phyloP scores from a whole-genome alignment of 2,113 vertebrate species.

The Pipa parva region DNA sequence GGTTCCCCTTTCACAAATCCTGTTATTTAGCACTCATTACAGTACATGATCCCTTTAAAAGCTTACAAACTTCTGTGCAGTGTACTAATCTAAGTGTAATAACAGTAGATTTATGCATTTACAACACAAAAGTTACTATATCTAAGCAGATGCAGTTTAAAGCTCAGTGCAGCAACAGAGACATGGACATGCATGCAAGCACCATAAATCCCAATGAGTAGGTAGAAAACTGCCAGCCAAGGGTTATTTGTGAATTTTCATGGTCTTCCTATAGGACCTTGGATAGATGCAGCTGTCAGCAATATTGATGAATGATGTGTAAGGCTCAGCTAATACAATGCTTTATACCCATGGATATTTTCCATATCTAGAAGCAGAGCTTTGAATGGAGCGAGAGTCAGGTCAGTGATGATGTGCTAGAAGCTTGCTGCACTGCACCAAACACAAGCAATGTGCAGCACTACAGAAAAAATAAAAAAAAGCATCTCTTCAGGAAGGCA shows the following conservation, averaged over 20 bases:
- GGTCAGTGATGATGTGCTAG: conserved; percentile 74
- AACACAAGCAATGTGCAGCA: conserved; percentile 71
- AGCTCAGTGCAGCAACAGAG: no score
- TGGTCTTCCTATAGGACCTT: conserved; percentile 43
- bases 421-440: conserved; percentile 92
- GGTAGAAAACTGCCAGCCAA: neutral
- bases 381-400: conserved; percentile 60
- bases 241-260: conserved; percentile 29
- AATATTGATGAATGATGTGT: conserved; percentile 51
- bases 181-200: no score
- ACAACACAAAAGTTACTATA: no score
- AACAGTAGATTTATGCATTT: no score
- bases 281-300: conserved; percentile 46
- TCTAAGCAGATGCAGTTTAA: no score
- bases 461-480: conserved; percentile 58
- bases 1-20: no score
- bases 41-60: no score
- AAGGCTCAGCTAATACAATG: conserved; percentile 51
- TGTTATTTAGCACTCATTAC: no score
- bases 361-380: conserved; percentile 58
- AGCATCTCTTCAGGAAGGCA: conserved; percentile 46
- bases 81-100: no score
- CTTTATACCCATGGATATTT: conserved; percentile 60
- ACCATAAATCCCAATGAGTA: no score
- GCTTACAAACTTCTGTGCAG: no score